Evolutionary conservation across 2,113 vertebrate species (phyloP), one percentile per base, ranked within the genome.

Genomic region (Pseudonaja textilis): DNA sequence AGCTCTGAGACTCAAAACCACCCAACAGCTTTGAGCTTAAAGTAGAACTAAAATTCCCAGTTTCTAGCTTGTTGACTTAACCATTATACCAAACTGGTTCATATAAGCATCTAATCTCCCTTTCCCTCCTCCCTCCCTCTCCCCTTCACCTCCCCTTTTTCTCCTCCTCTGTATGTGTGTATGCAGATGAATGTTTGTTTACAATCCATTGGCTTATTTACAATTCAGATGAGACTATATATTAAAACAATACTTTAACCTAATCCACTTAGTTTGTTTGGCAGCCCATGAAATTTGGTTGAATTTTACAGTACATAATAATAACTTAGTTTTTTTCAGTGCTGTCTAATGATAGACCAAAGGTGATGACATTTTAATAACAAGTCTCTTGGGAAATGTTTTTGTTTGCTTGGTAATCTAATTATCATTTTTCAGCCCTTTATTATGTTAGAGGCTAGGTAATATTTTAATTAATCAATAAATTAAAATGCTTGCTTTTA

Each of bases 371-470:
- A 92, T 93, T 89, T 93, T 93, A 93, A 92, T 93, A 91, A 55
- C 95, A 94, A 94, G 89, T 94, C 87, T 91, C 57, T 95, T 93
- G 93, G 91, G 93, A 89, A 93, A 85, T 89, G 56, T 74, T 1
- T 6, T 93, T 95, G 11, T 81, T 85, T 64, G 29, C 50, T 29
- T 56, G 34, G 47, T 93, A 93, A 95, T 22, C 56, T 92, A 89
- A 96, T 81, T 3, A 26, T 14, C 54, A 54, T 39, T 94, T 95
- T 93, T 91, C 90, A n/a, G 1, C 91, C 88, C 6, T 45, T 86
- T 96, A 12, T 42, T 95, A 55, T 45, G 25, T 85, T 55, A 93
- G 89, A 54, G 89, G 87, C 4, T 3, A 89, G 57, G 54, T 92
- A 95, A 93, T 94, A 6, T 1, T 64, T 18, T 42, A 85, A 92